Evolutionary conservation across 2,888 invertebrate species (phyloP).

Genomic region (Drosophila atroscutellata): DNA sequence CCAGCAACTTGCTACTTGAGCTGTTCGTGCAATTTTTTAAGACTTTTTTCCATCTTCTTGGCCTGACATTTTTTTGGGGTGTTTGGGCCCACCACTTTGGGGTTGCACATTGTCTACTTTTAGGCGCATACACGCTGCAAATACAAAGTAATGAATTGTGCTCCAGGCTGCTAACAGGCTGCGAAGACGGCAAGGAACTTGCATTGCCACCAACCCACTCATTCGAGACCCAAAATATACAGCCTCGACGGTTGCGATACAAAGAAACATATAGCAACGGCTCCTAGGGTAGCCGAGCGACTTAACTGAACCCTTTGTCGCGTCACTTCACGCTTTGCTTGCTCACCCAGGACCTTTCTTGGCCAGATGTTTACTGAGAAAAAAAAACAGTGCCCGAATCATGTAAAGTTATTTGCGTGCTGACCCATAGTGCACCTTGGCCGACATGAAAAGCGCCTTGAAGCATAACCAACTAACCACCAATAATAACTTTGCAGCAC

Average conservation of each 20-base stretch:
- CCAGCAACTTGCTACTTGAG: constrained; percentile 63
- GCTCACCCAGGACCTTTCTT: constrained; percentile 53
- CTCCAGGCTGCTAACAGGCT: constrained; percentile 51
- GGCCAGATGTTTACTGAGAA: constrained; percentile 34
- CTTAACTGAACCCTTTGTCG: constrained; percentile 40
- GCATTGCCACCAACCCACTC: constrained; percentile 37
- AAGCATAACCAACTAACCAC: constrained; percentile 65
- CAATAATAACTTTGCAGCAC: constrained; percentile 15
- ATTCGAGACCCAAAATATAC: background rate
- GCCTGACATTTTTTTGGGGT: constrained; percentile 51
- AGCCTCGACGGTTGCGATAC: background rate
- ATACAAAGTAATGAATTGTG: constrained; percentile 66
- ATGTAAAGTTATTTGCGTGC: constrained; percentile 61
- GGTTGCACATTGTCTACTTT: constrained; percentile 64
- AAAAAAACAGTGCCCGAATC: constrained; percentile 42
- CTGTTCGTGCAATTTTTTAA: constrained; percentile 63
- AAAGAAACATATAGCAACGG: background rate
- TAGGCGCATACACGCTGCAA: constrained; percentile 56
- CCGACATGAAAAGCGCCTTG: constrained; percentile 54
- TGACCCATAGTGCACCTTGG: constrained; percentile 59
- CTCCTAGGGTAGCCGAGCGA: constrained; percentile 32
- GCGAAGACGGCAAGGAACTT: constrained; percentile 61
- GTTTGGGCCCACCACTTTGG: constrained; percentile 58
- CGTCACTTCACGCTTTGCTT: constrained; percentile 60
- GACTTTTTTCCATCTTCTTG: constrained; percentile 61